These are phyloP conservation scores for Copsychus sechellarum DNA, from an alignment of 2,113 vertebrate species.

Conservation along the genomic window DNA sequence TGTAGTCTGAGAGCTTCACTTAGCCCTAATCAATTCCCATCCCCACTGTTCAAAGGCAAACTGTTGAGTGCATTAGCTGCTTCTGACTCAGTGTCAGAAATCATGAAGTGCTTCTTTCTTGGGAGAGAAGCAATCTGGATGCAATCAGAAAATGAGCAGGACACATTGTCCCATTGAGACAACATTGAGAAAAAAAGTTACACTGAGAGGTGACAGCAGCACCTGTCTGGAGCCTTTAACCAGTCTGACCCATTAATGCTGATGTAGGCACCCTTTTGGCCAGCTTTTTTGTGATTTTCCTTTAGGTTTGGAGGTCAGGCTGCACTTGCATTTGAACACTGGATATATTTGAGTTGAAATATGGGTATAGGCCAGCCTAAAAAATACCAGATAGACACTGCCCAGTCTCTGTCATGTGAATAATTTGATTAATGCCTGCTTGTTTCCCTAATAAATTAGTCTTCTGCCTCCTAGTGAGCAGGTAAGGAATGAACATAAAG, in stretches of 20 bases:
- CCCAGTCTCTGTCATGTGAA: neutral
- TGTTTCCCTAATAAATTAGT: neutral
- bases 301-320: neutral
- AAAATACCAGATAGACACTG: neutral
- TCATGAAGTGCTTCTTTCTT: neutral
- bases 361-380: neutral
- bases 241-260: neutral
- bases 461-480: neutral
- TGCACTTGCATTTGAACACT: neutral
- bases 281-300: neutral
- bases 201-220: neutral
- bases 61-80: neutral
- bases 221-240: neutral
- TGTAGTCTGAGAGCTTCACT: conserved; percentile 1
- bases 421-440: neutral
- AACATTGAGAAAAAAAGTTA: neutral
- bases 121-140: neutral
- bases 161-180: neutral
- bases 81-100: conserved; percentile 48
- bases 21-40: neutral
- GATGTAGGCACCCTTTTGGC: neutral
- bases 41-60: conserved; percentile 20
- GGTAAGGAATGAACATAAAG: neutral
- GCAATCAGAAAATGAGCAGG: neutral
- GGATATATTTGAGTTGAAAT: neutral